Evolutionary conservation across 2,797 vertebrate genomes (phyloP), one percentile per base, ranked within the genome.

Genomic region (Cossypha dichroa): DNA sequence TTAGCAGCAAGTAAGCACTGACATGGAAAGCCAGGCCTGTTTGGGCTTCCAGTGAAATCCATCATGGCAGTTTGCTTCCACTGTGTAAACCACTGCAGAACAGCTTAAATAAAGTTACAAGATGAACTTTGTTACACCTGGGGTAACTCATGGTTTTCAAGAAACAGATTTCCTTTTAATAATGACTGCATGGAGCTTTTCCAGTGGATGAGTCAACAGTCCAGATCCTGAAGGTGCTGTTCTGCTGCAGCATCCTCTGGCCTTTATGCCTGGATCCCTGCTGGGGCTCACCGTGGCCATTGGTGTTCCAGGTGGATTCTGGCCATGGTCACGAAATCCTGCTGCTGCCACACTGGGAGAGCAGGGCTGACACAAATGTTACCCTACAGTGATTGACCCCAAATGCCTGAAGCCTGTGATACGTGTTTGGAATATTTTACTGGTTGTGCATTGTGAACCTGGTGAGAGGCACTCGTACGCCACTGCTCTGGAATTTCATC

Each of bases 401-500:
- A 79, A 49, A 34, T 22, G 16, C n/a, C 68, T 31, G 5, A 51
- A 83, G 54, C 40, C 51, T 74, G 45, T 77, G 75, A 34, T 56
- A 38, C 5, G 1, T 56, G 75, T 90, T 78, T 79, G 68, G 76
- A 86, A 28, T 80, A 67, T 91, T 85, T 88, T 83, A 52, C 56
- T 73, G 79, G 90, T 67, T 79, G 54, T 69, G 46, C 54, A 19
- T 40, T 91, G 72, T 26, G 15, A 93, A 55, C 49, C 84, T 77
- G 69, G 34, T 62, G 43, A 88, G 91, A 72, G 94, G 94, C 87
- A 67, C 80, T 4, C 1, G 1, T 67, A 58, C 3, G 0, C 43
- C 33, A 25, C 95, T 31, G 45, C 92, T 96, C 91, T 94, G 96
- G 85, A 92, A 93, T 88, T 93, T 93, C 80, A 93, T 95, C 63